Base-by-base conservation (phyloP, 1,140 invertebrate species). In the Drepana arcuata region DNA sequence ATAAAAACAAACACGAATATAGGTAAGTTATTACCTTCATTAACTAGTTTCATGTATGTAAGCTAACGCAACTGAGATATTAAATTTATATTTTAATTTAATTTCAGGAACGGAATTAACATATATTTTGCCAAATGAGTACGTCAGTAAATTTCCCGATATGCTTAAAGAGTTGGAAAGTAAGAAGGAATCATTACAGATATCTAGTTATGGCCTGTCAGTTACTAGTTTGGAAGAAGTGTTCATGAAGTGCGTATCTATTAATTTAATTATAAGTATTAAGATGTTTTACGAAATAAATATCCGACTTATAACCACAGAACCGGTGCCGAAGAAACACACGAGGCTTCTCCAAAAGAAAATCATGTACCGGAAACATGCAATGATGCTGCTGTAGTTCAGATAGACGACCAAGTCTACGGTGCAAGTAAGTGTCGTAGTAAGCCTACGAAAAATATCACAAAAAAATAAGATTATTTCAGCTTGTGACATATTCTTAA, bases 141-240 rank as follows among this genome's bases (percentile, higher is more conserved):
- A 84, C 29, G 72, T 84, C 2, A 52, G 55, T 9, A 64, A 80
- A 41, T 91, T 90, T 61, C 80, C 86, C 26, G 77, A 85, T 26
- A 86, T 94, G 66, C 87, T 96, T 36, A 85, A 86, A 44, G 84
- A 89, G 28, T 75, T 96, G 15, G 93, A 96, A 67, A 58, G 65
- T 2, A 77, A 88, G 28, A 89, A 88, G 41, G 70, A 85, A 7
- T 50, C 82, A 15, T 77, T 95, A 7, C 88, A 89, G 1, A 86
- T 97, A 24, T 85, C 78, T 44, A 85, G 85, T 54, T 88, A 85
- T 60, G 86, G 87, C 7, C 78, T 95, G 6, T 93, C 93, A 0
- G 86, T 94, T 2, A 95, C 94, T 7, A 96, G 94, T 13, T 87
- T 97, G 57, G 94, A 97, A 81, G 93, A 96, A 86, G 94, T 97